Evolutionary conservation across 2,888 invertebrate species (phyloP).

Genomic region (Allolobophora icterica): DNA sequence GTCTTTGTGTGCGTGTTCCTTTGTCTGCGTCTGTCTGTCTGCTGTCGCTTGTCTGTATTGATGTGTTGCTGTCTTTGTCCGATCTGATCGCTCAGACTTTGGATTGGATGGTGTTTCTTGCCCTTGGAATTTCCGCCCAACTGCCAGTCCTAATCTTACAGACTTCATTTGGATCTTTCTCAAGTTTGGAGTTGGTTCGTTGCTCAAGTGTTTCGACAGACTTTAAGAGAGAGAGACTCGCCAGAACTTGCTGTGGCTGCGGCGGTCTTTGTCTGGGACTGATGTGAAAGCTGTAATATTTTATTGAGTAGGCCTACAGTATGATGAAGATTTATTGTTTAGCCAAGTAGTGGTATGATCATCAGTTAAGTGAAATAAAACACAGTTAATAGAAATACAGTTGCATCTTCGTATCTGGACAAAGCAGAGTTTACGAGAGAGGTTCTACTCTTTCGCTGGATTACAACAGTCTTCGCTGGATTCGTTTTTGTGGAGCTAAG

Average conservation of each 20-base stretch:
- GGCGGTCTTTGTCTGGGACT: background rate
- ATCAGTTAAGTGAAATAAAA: background rate
- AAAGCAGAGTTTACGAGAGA: background rate
- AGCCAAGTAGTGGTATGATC: background rate
- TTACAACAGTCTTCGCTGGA: background rate
- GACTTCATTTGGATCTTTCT: background rate
- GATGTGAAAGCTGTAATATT: background rate
- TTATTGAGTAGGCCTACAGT: background rate
- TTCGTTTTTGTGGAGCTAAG: background rate
- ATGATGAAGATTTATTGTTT: background rate
- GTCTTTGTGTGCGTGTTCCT: background rate
- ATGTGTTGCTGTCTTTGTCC: background rate
- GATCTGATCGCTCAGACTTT: background rate
- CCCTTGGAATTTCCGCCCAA: background rate
- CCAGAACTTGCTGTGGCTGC: background rate
- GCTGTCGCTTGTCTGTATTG: background rate
- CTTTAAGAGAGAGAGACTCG: background rate
- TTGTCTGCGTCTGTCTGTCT: background rate
- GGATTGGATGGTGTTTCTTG: conserved; percentile 3
- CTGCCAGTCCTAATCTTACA: conserved; percentile 1
- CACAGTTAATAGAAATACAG: background rate
- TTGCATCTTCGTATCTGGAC: background rate
- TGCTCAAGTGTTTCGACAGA: conserved; percentile 2
- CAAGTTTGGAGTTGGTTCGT: background rate
- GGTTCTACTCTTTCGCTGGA: background rate